Conservation (phyloP, 2,888 invertebrate species). For the Hirtodrosophila trivittata region DNA sequence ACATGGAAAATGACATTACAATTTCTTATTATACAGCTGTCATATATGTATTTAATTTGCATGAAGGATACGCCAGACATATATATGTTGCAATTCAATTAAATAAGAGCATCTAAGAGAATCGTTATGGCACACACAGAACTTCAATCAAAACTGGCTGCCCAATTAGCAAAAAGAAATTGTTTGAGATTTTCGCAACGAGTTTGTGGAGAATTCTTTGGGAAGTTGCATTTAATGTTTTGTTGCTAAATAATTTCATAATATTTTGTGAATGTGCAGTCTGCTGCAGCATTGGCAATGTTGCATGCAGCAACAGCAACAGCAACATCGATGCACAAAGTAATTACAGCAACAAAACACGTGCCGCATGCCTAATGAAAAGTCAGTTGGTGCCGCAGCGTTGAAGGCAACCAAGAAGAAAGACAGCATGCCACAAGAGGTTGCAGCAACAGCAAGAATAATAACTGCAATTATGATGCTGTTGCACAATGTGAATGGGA, state of each 20-base stretch:
- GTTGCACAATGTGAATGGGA: conserved; percentile 47
- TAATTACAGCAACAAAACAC: conserved; percentile 64
- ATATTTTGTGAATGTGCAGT: too few species aligned
- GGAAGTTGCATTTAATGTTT: too few species aligned
- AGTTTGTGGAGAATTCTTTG: too few species aligned
- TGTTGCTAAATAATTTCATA: too few species aligned
- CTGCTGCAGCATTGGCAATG: background rate
- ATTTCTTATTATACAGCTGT: conserved; percentile 72
- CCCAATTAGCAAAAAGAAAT: background rate
- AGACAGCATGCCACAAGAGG: too few species aligned
- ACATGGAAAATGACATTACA: conserved; percentile 60
- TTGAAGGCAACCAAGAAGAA: conserved; percentile 29
- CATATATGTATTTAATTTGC: conserved; percentile 69
- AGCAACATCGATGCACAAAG: conserved; percentile 29
- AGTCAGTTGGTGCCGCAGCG: conserved; percentile 53
- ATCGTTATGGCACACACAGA: background rate
- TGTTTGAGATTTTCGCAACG: too few species aligned
- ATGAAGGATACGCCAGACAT: conserved; percentile 44
- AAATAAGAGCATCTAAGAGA: conserved; percentile 36
- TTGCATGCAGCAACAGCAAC: conserved; percentile 1
- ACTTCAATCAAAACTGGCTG: background rate
- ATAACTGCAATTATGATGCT: conserved; percentile 60
- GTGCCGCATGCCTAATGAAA: conserved; percentile 69
- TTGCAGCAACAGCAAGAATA: conserved; percentile 34
- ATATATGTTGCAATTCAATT: conserved; percentile 68